phyloP scores from a whole-genome alignment of 37 sponge, comb jelly and placozoan species.

The Haliclona indistincta region DNA sequence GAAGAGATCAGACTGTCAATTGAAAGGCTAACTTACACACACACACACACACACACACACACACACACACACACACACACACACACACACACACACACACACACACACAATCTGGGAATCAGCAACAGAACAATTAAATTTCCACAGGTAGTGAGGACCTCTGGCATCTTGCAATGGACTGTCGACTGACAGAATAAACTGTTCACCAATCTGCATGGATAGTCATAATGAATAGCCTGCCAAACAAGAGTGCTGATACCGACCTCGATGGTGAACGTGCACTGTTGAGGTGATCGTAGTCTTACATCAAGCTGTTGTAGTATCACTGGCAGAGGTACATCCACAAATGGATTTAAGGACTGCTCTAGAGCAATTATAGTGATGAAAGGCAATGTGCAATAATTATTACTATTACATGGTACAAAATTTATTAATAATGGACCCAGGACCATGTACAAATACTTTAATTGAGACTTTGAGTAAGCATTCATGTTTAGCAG shows the following conservation, averaged over 20 bases:
- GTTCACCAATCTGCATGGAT: neutral
- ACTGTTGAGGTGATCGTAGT: neutral
- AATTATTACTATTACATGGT: neutral
- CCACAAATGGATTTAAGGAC: constrained; percentile 62
- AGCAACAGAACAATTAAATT: constrained; percentile 25
- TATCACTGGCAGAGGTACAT: constrained; percentile 55
- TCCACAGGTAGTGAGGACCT: constrained; percentile 60
- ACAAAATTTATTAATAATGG: neutral
- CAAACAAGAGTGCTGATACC: neutral
- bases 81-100: constrained; percentile 1
- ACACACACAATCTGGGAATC: constrained; percentile 7
- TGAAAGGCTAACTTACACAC: neutral
- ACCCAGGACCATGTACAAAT: neutral
- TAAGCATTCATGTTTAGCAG: no score
- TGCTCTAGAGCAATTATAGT: neutral
- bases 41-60: neutral
- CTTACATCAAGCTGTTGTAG: constrained; percentile 2
- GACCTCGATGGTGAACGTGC: neutral
- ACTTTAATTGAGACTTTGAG: no score
- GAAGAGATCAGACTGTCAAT: neutral
- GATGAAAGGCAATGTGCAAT: neutral
- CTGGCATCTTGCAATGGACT: constrained; percentile 11
- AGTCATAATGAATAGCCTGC: neutral
- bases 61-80: constrained; percentile 11
- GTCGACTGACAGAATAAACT: constrained; percentile 8